These are phyloP conservation scores for Latrodectus elegans DNA, from an alignment of 2,888 invertebrate species.

Conservation along the genomic window DNA sequence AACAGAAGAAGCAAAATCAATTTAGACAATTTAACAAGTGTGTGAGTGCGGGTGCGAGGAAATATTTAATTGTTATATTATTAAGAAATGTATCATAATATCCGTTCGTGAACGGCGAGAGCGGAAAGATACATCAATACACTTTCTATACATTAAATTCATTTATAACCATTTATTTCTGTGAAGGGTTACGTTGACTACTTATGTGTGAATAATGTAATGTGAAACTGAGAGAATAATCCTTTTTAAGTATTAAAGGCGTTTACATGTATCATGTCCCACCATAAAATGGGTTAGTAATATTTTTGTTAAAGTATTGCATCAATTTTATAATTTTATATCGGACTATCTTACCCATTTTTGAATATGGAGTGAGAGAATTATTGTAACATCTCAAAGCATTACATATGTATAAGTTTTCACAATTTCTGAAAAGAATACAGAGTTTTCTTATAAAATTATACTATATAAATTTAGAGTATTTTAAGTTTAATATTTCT, in stretches of 20 bases:
- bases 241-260: slow-evolving; percentile 2
- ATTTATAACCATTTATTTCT: no score
- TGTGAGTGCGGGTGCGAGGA: not conserved
- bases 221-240: not conserved
- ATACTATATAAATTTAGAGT: not conserved
- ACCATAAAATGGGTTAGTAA: slow-evolving; percentile 65
- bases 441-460: not conserved
- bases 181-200: not conserved
- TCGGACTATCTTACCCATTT: no score
- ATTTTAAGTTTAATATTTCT: not conserved
- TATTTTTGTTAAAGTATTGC: not conserved
- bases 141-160: no score
- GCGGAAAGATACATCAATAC: not conserved
- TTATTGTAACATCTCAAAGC: not conserved
- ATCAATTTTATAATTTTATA: not conserved
- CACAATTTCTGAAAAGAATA: not conserved
- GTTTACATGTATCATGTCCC: slow-evolving; percentile 63
- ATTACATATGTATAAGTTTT: no score
- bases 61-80: not conserved
- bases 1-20: not conserved
- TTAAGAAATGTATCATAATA: not conserved
- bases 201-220: not conserved
- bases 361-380: no score
- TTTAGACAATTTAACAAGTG: not conserved
- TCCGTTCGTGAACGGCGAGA: not conserved